Conservation (phyloP, 2,797 vertebrate genomes). For the Microhierax caerulescens region DNA sequence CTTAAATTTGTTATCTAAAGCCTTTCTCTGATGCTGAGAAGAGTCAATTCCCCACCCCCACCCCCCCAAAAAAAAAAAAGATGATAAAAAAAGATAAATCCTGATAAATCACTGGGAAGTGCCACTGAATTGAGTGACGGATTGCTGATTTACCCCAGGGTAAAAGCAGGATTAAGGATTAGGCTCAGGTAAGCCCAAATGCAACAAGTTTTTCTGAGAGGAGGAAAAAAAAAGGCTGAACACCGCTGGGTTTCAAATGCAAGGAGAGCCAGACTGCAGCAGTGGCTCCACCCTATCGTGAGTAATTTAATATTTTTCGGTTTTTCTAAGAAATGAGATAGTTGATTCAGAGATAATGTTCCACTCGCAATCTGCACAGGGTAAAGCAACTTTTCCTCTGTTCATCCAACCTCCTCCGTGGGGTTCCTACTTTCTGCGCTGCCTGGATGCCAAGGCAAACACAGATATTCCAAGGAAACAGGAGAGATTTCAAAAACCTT, state of each 20-base stretch:
- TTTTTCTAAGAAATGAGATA: not conserved
- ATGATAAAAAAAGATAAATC: not conserved
- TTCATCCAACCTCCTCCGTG: not conserved
- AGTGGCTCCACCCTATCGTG: not conserved
- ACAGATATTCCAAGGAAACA: slow-evolving; percentile 4
- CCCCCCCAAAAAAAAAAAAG: no score
- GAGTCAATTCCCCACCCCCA: not conserved
- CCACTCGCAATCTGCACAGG: not conserved
- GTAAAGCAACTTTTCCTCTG: not conserved
- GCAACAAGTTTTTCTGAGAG: not conserved
- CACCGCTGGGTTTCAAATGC: not conserved
- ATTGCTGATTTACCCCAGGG: not conserved
- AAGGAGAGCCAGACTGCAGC: not conserved
- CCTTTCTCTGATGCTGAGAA: not conserved
- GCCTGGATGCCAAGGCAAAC: slow-evolving; percentile 63
- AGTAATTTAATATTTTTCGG: slow-evolving; percentile 43
- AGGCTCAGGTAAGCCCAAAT: not conserved
- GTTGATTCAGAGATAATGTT: not conserved
- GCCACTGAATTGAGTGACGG: not conserved
- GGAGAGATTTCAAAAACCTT: not conserved
- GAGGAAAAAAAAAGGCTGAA: rapidly evolving
- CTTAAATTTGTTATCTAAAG: not conserved
- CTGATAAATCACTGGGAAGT: not conserved
- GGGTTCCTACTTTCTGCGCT: not conserved
- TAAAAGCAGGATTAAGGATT: not conserved